Evolutionary conservation across 1,140 invertebrate species (phyloP), one percentile per base, ranked within the genome.

Genomic region (Penaeus vannamei): DNA sequence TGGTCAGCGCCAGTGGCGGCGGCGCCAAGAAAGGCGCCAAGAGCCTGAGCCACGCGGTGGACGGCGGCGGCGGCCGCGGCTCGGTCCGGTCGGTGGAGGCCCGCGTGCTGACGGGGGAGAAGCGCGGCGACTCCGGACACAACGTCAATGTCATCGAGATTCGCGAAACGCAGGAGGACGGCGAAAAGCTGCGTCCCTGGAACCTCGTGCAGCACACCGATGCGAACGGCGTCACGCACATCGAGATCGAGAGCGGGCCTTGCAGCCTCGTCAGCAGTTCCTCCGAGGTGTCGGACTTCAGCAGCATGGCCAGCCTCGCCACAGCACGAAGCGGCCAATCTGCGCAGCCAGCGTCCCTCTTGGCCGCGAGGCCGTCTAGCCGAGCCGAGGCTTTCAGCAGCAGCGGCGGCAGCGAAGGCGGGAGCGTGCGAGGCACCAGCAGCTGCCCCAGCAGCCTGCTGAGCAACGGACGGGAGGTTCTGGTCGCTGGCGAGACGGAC

Each of bases 81-180:
- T 77, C 80, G 20, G 62, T 60, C 42, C 14, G 84, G 20, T 84
- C 72, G 2, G 59, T 60, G 60, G 36, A 61, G 60, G 66, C 69
- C 26, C 80, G 20, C 12, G 69, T 32, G 22, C n/a, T n/a, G 32
- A 72, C 76, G 22, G 29, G 76, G 62, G 59, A 84, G 42, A 62
- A 66, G 46, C 59, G 22, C 22, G 59, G 42, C 46, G 23, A 32
- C 29, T 29, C 36, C 53, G 46, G 14, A 1, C 36, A 20, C 7
- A 90, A 90, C 77, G 80, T 91, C 10, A 89, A 91, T n/a, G 80
- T 91, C 12, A 91, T 91, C 22, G 87, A 91, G 69, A 84, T 91
- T 59, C 81, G 77, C n/a, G 84, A 84, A 60, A 62, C 36, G 46
- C 46, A 32, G 22, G 64, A 59, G 46, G 36, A 32, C 46, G 29